These are phyloP conservation scores for Holothuria glaberrima DNA, from an alignment of 35 echinoderm and acorn worm species.

Conservation along the genomic window DNA sequence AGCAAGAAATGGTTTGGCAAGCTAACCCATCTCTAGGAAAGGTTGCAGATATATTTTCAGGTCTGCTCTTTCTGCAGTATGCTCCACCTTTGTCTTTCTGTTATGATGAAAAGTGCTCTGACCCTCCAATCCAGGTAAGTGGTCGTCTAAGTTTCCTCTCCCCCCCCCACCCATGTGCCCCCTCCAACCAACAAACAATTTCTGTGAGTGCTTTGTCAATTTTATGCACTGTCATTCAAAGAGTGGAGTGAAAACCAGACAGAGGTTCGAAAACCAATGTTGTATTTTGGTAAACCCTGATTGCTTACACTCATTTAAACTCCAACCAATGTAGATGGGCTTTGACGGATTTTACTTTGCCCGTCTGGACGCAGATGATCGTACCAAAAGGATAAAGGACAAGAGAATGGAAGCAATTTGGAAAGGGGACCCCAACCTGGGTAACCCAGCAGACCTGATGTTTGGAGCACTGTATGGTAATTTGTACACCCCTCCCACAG, in stretches of 20 bases:
- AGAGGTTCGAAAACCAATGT: no score
- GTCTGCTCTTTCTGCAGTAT: slow-evolving; percentile 57
- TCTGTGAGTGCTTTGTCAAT: no score
- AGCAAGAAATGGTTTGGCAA: slow-evolving; percentile 61
- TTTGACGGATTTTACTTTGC: slow-evolving; percentile 98
- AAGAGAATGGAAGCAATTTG: slow-evolving; percentile 86
- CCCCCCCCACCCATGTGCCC: no score
- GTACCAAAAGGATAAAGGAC: slow-evolving; percentile 33
- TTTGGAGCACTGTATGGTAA: slow-evolving; percentile 83
- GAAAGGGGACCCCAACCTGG: slow-evolving; percentile 73
- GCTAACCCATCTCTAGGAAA: slow-evolving; percentile 59
- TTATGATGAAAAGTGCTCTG: slow-evolving; percentile 55
- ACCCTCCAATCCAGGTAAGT: slow-evolving; percentile 59
- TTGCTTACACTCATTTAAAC: no score
- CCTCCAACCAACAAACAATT: no score
- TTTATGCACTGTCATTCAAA: no score
- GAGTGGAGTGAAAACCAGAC: no score
- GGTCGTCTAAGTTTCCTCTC: not conserved
- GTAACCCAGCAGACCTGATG: slow-evolving; percentile 75
- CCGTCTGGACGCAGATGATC: slow-evolving; percentile 76
- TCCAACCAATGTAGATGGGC: slow-evolving; percentile 76
- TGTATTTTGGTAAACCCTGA: no score
- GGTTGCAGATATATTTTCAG: slow-evolving; percentile 51
- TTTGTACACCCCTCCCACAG: slow-evolving; percentile 77
- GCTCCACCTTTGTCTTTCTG: slow-evolving; percentile 58